Evolutionary conservation across 2,888 invertebrate species (phyloP).

Genomic region (Congeria kusceri): DNA sequence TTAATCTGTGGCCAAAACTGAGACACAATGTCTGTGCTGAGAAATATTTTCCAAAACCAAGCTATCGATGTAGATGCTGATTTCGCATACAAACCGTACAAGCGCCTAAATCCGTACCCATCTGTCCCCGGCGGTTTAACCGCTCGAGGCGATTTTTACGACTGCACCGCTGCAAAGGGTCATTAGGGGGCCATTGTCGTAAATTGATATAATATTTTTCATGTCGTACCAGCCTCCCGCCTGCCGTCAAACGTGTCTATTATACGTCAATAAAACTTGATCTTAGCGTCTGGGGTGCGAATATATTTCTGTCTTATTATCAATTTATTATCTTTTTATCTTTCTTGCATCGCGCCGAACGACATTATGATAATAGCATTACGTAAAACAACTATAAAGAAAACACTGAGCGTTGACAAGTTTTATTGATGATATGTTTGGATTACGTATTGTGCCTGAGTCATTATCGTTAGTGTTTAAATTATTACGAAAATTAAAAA

Average conservation of each 20-base stretch:
- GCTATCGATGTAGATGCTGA: background rate
- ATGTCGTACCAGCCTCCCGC: background rate
- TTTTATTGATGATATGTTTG: slow-evolving; percentile 41
- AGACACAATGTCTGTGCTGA: background rate
- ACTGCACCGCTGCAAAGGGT: no score
- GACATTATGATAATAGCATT: slow-evolving; percentile 41
- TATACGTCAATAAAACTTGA: slow-evolving; percentile 21
- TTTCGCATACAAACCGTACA: background rate
- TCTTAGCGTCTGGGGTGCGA: slow-evolving; percentile 9
- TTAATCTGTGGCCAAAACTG: background rate
- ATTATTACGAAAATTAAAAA: slow-evolving; percentile 38
- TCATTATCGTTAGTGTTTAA: slow-evolving; percentile 51
- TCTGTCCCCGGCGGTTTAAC: no score
- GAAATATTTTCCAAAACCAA: background rate
- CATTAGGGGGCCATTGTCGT: no score
- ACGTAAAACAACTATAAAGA: slow-evolving; percentile 46
- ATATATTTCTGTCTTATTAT: slow-evolving; percentile 57
- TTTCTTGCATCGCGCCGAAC: slow-evolving; percentile 23
- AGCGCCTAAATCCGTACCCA: no score
- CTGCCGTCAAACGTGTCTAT: slow-evolving; percentile 26
- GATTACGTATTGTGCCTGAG: slow-evolving; percentile 26
- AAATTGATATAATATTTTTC: no score
- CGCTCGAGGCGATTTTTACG: no score
- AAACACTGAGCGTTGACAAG: slow-evolving; percentile 49
- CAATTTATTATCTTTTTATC: slow-evolving; percentile 61